phyloP scores from a whole-genome alignment of 2,113 vertebrate genomes.

The Rhombomys opimus region DNA sequence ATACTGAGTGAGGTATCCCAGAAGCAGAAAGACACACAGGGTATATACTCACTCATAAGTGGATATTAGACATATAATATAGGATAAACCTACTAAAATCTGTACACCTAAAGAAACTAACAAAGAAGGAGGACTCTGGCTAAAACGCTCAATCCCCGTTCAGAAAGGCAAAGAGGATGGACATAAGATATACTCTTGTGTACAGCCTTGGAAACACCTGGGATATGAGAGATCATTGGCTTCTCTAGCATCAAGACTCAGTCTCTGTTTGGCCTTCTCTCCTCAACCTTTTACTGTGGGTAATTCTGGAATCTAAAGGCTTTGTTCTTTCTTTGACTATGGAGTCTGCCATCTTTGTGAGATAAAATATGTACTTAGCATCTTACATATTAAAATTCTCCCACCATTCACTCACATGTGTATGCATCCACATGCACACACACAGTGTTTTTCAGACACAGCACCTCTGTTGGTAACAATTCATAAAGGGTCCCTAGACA shows the following conservation, averaged over 20 bases:
- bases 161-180: too few species aligned
- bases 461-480: neutral
- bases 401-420: neutral
- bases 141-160: too few species aligned
- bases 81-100: too few species aligned
- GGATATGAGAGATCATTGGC: neutral
- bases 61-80: too few species aligned
- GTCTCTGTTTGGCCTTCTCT: neutral
- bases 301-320: neutral
- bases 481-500: neutral
- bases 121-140: too few species aligned
- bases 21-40: too few species aligned
- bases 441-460: neutral
- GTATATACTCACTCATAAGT: too few species aligned
- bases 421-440: neutral
- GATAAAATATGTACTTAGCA: neutral
- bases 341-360: neutral
- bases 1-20: too few species aligned
- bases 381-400: neutral
- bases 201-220: neutral
- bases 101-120: too few species aligned
- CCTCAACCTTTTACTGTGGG: neutral
- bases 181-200: too few species aligned
- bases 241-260: neutral
- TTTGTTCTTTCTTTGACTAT: neutral